These are phyloP conservation scores for Amazona vittata DNA, from an alignment of 2,113 vertebrate species.

Conservation along the genomic window DNA sequence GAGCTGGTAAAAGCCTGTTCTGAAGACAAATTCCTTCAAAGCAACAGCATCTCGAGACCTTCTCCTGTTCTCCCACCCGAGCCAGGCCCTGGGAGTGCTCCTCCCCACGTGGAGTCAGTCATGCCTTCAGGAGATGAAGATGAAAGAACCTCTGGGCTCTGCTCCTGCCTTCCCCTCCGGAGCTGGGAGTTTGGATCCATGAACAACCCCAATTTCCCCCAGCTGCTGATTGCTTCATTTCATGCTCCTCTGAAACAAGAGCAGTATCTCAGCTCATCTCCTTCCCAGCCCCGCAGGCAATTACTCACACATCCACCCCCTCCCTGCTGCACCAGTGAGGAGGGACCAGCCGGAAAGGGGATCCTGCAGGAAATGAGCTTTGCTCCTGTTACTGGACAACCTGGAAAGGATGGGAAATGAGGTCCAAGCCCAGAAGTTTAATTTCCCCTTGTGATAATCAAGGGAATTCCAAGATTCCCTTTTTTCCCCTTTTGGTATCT, in stretches of 20 bases:
- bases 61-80: background rate
- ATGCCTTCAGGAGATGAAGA: conserved; percentile 35
- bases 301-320: background rate
- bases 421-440: conserved; percentile 43
- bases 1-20: conserved; percentile 38
- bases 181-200: background rate
- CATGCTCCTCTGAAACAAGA: conserved; percentile 17
- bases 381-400: conserved; percentile 54
- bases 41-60: conserved; percentile 28
- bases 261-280: conserved; percentile 25
- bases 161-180: background rate
- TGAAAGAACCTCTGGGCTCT: conserved; percentile 35
- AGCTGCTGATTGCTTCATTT: background rate
- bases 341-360: background rate
- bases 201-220: conserved; percentile 5
- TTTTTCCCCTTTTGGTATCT: background rate
- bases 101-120: background rate
- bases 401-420: conserved; percentile 68
- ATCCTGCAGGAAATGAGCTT: conserved; percentile 71
- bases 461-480: background rate
- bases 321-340: background rate
- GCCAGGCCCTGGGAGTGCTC: background rate
- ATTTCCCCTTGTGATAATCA: conserved; percentile 67
- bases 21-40: conserved; percentile 50
- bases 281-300: background rate